These are phyloP conservation scores for Peromyscus californicus DNA, from an alignment of 2,113 vertebrate genomes.

Conservation along the genomic window DNA sequence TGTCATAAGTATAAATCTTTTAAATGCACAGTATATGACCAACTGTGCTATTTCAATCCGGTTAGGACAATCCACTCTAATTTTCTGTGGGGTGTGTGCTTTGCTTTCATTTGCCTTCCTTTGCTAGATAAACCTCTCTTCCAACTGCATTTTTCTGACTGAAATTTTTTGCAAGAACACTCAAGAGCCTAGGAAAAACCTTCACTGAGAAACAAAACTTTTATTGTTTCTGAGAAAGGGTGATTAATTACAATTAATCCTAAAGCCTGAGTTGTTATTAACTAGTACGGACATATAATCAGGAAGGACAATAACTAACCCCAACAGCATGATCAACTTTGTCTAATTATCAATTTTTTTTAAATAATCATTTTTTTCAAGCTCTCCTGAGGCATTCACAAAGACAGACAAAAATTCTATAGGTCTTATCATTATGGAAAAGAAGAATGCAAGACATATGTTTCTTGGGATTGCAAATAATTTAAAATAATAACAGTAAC, in stretches of 20 bases:
- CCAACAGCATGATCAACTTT: not conserved
- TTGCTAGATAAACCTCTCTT: not conserved
- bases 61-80: not conserved
- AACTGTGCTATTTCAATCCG: not conserved
- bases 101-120: not conserved
- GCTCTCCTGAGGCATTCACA: not conserved
- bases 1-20: not conserved
- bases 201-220: not conserved
- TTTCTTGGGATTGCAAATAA: not conserved
- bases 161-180: not conserved
- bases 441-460: not conserved
- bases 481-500: not conserved
- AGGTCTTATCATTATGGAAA: accelerated
- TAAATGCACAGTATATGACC: not conserved
- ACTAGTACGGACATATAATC: not conserved
- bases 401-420: not conserved
- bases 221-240: not conserved
- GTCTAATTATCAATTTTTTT: not conserved
- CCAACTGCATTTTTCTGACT: not conserved
- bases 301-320: not conserved
- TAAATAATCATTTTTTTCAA: not conserved
- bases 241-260: not conserved
- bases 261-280: not conserved
- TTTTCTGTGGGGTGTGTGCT: no score
- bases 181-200: not conserved